These are phyloP conservation scores for Lordiphosa stackelbergi DNA, from an alignment of 1,140 invertebrate species.

Conservation along the genomic window DNA sequence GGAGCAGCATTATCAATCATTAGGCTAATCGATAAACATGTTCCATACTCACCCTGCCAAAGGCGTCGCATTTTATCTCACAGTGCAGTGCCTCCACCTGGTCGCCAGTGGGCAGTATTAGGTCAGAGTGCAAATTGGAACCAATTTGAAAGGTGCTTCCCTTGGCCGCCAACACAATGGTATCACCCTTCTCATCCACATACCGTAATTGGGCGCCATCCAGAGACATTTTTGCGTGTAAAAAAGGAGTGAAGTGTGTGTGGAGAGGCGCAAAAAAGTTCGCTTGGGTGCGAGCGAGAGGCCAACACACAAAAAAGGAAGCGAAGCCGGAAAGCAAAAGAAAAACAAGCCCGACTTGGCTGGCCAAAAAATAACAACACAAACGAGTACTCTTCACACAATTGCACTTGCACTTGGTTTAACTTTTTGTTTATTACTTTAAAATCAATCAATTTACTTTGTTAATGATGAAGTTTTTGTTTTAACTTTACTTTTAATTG, in stretches of 20 bases:
- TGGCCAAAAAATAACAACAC: background rate
- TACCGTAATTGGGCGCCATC: conserved; percentile 61
- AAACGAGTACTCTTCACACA: background rate
- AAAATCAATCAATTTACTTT: conserved; percentile 1
- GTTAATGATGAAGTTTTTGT: background rate
- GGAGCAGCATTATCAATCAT: background rate
- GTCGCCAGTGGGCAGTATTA: conserved; percentile 36
- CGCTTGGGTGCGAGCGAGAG: conserved; percentile 26
- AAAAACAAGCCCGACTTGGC: background rate
- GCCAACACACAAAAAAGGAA: conserved; percentile 7
- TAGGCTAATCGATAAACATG: conserved; percentile 16
- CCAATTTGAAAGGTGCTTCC: conserved; percentile 65
- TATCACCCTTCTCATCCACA: conserved; percentile 42
- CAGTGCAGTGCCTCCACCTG: conserved; percentile 52
- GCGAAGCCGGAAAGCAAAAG: conserved; percentile 8
- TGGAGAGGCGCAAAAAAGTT: conserved; percentile 28
- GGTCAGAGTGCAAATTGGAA: conserved; percentile 54
- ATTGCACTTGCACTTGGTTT: background rate
- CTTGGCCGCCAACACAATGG: conserved; percentile 40
- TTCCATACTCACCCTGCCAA: conserved; percentile 60
- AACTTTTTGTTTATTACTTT: conserved; percentile 1
- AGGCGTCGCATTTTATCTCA: conserved; percentile 67
- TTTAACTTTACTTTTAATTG: conserved; percentile 33
- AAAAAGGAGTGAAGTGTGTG: too few species aligned
- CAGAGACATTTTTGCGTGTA: conserved; percentile 48